Evolutionary conservation across 2,113 vertebrate genomes (phyloP), one percentile per base, ranked within the genome.

Genomic region (Apus apus): DNA sequence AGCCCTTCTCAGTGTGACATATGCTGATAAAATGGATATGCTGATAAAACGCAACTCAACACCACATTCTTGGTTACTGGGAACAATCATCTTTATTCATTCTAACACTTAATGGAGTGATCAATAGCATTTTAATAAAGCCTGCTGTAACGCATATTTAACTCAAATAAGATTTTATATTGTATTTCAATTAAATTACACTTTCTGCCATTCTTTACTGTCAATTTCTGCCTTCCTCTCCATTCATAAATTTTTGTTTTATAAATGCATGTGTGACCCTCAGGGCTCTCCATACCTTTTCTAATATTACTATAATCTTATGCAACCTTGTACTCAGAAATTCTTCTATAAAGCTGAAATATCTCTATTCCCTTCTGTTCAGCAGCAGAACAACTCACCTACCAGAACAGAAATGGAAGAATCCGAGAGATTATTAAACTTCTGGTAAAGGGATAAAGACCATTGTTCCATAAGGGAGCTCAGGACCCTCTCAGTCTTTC

Each of bases 61-160:
- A 11, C 46, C 72, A 74, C 30, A 15, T 80, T 82, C 76, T 76
- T 64, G 20, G 19, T 85, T 84, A 71, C 45, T 65, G n/a, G 54
- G 32, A 91, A 60, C 51, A 75, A 94, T 79, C 70, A 85, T 53
- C 70, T 85, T 93, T 92, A 82, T 87, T 95, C 58, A 68, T 90
- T 92, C 34, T 73, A 85, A 36, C 46, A 89, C 58, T 54, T 79
- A 92, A 91, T 70, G 51, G 40, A 92, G 27, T 79, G 83, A 90
- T 96, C 92, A 85, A 85, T 89, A 93, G 15, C 22, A 87, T 89
- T 85, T 93, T 93, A 87, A 95, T 87, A 92, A 93, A 89, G 38
- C 17, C 25, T 1, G 1, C 21, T 92, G 17, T 85, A 83, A 93
- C 40, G 76, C 43, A 66, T 73, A 87, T 77, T 95, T 93, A 94